Evolutionary conservation across 2,797 vertebrate genomes (phyloP), one percentile per base, ranked within the genome.

Genomic region (Poeciliopsis paucimaculata): DNA sequence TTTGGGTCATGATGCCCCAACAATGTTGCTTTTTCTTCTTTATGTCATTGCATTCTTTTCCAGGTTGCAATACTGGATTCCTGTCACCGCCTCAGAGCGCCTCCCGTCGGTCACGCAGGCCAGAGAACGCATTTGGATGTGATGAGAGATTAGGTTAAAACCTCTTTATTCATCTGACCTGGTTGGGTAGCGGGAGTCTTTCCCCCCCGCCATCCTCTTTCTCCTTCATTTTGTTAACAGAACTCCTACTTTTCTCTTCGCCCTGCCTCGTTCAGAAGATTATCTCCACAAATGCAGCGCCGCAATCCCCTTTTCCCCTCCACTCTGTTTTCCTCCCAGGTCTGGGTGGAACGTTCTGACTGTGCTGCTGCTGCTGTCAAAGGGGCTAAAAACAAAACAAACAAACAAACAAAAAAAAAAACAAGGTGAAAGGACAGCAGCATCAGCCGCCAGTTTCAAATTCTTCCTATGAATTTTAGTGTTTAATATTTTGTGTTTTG

Each of bases 101-200:
- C 64, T 79, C 74, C 77, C n/a, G 64, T 77, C 82, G 18, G 26
- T 82, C 72, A 77, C 79, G 82, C 53, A n/a, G 90, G 8, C 73
- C 80, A 77, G 83, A 87, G 82, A 86, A 82, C 20, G 15, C 20
- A 53, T 79, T n/a, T 87, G 81, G 84, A 87, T 73, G 84, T 85
- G 89, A 92, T 84, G 89, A 93, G 84, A 93, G 94, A 95, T 92
- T 85, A 90, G 93, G 93, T 93, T 94, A 94, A 93, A 94, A 91
- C 92, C 93, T 94, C 90, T 93, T 93, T 93, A 94, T 92, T 92
- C 86, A 88, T 94, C 75, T 93, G 93, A 93, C 90, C 91, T 75
- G 88, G 87, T 85, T 94, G 91, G 87, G 84, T 77, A 79, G 92
- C 83, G 80, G 85, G 84, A 92, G 86, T 88, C 90, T 89, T 84